Conservation (phyloP, 2,113 vertebrate genomes). For the Neodon shergylaensis region DNA sequence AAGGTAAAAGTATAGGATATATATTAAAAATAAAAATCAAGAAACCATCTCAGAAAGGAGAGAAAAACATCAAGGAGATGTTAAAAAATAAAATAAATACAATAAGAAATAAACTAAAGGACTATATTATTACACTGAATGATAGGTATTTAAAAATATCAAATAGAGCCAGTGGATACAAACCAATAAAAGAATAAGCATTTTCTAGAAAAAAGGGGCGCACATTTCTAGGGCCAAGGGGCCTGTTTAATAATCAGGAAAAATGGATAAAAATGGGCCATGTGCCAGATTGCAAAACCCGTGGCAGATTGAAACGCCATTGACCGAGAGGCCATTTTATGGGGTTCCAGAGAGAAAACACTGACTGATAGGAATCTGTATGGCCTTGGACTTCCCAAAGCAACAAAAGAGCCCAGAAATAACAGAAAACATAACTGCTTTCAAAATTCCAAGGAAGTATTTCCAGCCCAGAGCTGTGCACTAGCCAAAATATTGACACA, state of each 20-base stretch:
- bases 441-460: not conserved
- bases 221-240: not conserved
- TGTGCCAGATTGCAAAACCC: not conserved
- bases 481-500: not conserved
- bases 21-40: not conserved
- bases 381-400: not conserved
- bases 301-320: not conserved
- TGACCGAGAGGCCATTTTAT: not conserved
- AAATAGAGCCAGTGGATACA: not conserved
- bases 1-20: constrained; percentile 32
- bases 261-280: not conserved
- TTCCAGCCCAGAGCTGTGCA: not conserved
- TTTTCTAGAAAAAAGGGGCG: not conserved
- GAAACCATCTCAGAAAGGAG: not conserved
- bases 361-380: not conserved
- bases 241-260: not conserved
- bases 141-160: not conserved
- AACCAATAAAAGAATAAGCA: not conserved
- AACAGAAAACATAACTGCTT: not conserved
- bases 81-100: not conserved
- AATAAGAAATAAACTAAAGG: not conserved
- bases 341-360: not conserved
- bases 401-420: not conserved
- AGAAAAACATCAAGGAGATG: not conserved
- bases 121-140: not conserved